These are phyloP conservation scores for Neomonachus schauinslandi DNA, from an alignment of 2,113 vertebrate species.

Conservation along the genomic window DNA sequence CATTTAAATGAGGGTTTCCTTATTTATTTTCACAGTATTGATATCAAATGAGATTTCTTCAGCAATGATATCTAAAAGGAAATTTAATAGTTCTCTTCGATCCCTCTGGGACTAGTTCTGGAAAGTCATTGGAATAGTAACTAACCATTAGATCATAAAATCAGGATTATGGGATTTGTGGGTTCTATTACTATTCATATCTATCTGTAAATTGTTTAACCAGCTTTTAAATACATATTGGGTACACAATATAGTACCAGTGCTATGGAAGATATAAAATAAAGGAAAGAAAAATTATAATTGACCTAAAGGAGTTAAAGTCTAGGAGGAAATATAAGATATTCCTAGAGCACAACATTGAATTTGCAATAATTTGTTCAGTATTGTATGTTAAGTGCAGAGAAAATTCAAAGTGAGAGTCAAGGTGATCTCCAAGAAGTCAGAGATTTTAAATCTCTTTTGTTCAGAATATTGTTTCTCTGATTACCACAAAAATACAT, in stretches of 20 bases:
- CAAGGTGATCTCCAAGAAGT: neutral
- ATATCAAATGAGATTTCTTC: slow-evolving; percentile 56
- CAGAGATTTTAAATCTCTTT: neutral
- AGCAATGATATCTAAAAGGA: slow-evolving; percentile 24
- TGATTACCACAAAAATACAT: neutral
- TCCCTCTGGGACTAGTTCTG: slow-evolving; percentile 4
- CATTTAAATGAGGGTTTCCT: neutral
- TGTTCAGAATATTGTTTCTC: slow-evolving; percentile 22
- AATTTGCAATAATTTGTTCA: neutral
- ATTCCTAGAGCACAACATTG: neutral
- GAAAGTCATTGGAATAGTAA: slow-evolving; percentile 30
- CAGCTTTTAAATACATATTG: neutral
- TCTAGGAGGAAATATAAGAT: neutral
- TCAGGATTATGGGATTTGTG: neutral
- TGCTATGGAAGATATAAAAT: neutral
- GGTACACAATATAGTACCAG: neutral
- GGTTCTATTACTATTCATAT: neutral
- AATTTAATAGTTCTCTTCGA: slow-evolving; percentile 28
- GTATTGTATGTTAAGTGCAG: neutral
- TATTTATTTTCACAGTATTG: neutral
- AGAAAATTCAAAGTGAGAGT: neutral
- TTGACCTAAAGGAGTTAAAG: neutral
- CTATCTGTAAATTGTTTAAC: neutral
- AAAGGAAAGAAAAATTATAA: slow-evolving; percentile 27
- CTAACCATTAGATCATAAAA: neutral